phyloP scores from a whole-genome alignment of 2,797 vertebrate genomes.

The Eurystomus glaucurus region DNA sequence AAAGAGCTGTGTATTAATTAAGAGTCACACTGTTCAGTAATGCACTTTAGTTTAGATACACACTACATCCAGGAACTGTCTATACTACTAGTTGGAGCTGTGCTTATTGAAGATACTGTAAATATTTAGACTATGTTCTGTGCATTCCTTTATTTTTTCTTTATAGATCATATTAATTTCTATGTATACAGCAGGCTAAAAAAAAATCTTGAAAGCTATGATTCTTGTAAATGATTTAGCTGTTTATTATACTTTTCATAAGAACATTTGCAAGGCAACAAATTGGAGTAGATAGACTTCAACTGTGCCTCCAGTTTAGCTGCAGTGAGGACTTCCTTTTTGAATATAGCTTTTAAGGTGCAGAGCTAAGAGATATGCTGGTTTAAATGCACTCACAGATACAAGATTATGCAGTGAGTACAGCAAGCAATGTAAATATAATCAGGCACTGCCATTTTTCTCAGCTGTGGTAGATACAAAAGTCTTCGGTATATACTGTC shows the following conservation, averaged over 20 bases:
- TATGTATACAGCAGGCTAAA: not conserved
- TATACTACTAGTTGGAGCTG: not conserved
- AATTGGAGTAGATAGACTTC: not conserved
- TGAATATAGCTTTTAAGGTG: not conserved
- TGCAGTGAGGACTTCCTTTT: not conserved
- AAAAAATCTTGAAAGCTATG: not conserved
- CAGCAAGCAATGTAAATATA: not conserved
- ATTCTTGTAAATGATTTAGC: not conserved
- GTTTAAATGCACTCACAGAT: not conserved
- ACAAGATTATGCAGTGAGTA: not conserved
- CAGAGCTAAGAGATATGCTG: not conserved
- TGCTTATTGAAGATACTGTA: not conserved
- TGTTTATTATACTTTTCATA: not conserved
- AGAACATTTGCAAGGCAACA: not conserved
- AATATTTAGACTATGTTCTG: not conserved
- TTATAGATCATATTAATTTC: not conserved
- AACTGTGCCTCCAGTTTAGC: not conserved
- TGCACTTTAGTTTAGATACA: not conserved
- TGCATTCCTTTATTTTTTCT: not conserved
- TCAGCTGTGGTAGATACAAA: not conserved
- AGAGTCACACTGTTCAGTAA: not conserved
- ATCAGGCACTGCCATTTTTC: not conserved
- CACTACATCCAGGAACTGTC: not conserved
- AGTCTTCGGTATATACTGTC: not conserved
- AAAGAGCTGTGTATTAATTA: not conserved